phyloP scores from a whole-genome alignment of 2,113 vertebrate species.

The Galeopterus variegatus region DNA sequence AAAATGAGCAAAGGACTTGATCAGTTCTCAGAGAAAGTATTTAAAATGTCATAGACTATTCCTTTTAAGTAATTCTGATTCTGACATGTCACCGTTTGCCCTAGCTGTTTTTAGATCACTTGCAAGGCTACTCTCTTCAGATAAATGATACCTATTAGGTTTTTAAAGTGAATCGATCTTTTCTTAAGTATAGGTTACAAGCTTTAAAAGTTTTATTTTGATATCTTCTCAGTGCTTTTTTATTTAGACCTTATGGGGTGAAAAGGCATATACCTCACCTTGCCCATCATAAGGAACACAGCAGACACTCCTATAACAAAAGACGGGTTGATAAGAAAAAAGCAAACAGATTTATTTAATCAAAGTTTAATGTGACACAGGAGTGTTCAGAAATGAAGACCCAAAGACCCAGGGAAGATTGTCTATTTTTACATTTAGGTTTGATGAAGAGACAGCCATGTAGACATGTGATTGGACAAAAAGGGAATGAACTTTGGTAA shows the following conservation, averaged over 20 bases:
- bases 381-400: too few relatives aligned
- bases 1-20: slow-evolving; percentile 50
- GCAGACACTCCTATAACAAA: too few relatives aligned
- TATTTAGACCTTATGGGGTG: neutral
- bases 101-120: slow-evolving; percentile 53
- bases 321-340: too few relatives aligned
- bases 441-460: too few relatives aligned
- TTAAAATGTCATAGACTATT: slow-evolving; percentile 20
- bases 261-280: too few relatives aligned
- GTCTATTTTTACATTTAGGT: too few relatives aligned
- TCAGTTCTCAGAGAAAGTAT: slow-evolving; percentile 1
- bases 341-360: too few relatives aligned
- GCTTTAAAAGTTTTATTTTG: slow-evolving; percentile 25
- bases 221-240: neutral
- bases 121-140: neutral
- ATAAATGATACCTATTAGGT: neutral
- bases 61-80: slow-evolving; percentile 38
- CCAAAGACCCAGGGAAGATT: too few relatives aligned
- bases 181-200: slow-evolving; percentile 56
- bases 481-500: neutral
- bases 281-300: too few relatives aligned
- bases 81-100: neutral
- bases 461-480: too few relatives aligned
- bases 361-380: too few relatives aligned
- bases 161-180: slow-evolving; percentile 25